phyloP scores from a whole-genome alignment of 2,888 invertebrate genomes.

The Amiota communis region DNA sequence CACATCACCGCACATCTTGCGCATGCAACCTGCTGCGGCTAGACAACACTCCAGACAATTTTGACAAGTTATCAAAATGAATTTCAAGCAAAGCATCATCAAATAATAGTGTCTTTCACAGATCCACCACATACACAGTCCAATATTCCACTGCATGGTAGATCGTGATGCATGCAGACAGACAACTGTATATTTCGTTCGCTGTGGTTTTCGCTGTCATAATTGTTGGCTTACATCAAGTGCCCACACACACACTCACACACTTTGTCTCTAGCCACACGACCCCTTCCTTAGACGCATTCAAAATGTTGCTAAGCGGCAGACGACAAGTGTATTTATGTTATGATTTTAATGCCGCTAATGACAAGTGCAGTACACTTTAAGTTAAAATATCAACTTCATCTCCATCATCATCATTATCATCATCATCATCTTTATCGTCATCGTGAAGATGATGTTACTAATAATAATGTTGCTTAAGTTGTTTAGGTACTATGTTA shows the following conservation, averaged over 20 bases:
- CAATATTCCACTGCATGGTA: not conserved
- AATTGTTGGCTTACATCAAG: slow-evolving; percentile 41
- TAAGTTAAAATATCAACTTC: not conserved
- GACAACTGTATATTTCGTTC: slow-evolving; percentile 17
- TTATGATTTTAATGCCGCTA: slow-evolving; percentile 68
- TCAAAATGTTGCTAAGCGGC: slow-evolving; percentile 38
- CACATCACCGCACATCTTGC: slow-evolving; percentile 32
- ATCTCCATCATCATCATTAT: not conserved
- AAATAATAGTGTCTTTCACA: slow-evolving; percentile 8
- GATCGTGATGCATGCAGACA: not conserved
- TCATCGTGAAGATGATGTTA: not conserved
- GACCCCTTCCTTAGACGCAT: not conserved
- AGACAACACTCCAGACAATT: slow-evolving; percentile 57
- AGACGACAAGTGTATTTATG: slow-evolving; percentile 71
- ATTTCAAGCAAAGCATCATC: slow-evolving; percentile 17
- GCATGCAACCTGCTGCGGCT: slow-evolving; percentile 20
- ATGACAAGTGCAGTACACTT: slow-evolving; percentile 51
- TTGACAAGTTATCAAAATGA: slow-evolving; percentile 68
- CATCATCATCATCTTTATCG: not conserved
- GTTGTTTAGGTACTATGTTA: slow-evolving; percentile 26
- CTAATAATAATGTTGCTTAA: no score
- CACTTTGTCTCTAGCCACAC: slow-evolving; percentile 23
- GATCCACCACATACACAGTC: not conserved
- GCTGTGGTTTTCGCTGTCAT: slow-evolving; percentile 50
- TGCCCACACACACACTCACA: slow-evolving; percentile 24